Conservation (phyloP, 2,888 invertebrate genomes). For the Meteorus cinctellus region DNA sequence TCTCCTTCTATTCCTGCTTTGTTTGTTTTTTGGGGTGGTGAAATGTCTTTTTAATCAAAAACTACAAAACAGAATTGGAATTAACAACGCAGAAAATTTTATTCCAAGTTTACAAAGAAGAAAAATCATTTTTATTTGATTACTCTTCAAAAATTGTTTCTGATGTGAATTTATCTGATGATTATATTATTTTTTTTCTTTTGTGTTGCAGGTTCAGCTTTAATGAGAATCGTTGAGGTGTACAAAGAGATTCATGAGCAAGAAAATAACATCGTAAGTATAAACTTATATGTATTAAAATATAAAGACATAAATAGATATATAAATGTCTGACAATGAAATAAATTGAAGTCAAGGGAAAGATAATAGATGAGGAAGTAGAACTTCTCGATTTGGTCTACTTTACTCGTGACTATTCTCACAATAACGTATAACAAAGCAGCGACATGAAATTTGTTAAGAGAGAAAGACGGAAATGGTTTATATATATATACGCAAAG, state of each 20-base stretch:
- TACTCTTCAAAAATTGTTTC: not conserved
- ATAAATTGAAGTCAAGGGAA: slow-evolving; percentile 9
- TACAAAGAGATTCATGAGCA: slow-evolving; percentile 95
- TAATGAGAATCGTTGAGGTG: slow-evolving; percentile 94
- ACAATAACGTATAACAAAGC: slow-evolving; percentile 8
- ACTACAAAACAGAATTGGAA: too few relatives aligned
- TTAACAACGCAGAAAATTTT: too few relatives aligned
- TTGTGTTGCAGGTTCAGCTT: slow-evolving; percentile 84
- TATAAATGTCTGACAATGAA: slow-evolving; percentile 17
- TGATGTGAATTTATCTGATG: not conserved
- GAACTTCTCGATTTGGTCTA: slow-evolving; percentile 29
- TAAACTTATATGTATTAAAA: not conserved
- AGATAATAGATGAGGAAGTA: slow-evolving; percentile 39
- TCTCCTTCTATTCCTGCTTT: too few relatives aligned
- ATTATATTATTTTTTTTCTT: slow-evolving; percentile 50
- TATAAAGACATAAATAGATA: not conserved
- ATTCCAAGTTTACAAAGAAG: too few relatives aligned
- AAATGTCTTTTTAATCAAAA: too few relatives aligned
- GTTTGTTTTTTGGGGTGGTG: too few relatives aligned
- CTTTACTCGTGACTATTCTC: slow-evolving; percentile 20
- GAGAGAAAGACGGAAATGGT: not conserved
- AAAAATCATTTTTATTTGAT: slow-evolving; percentile 1
- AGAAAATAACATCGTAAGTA: slow-evolving; percentile 95
- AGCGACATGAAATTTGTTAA: slow-evolving; percentile 7
- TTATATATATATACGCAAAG: not conserved